Percentiles rank a stretch among this genome's conserved stretches.
Conservation (phyloP, 2,113 vertebrate species). For the Perccottus glenii region DNA sequence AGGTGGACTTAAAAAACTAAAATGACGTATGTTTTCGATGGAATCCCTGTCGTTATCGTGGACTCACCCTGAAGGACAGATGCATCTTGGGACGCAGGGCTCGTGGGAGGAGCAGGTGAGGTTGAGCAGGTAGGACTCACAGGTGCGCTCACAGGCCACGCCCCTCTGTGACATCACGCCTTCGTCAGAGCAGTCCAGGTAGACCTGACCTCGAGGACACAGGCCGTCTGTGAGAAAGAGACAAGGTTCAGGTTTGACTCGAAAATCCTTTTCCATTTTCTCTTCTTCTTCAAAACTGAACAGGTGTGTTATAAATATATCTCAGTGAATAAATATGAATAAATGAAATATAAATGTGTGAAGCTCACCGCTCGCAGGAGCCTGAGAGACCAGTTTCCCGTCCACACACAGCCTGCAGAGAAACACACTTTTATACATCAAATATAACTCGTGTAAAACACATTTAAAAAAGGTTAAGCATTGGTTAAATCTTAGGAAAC, state of each 20-base stretch:
- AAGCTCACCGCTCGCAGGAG: conserved; percentile 76
- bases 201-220: conserved; percentile 88
- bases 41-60: too few relatives aligned
- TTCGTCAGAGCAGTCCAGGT: conserved; percentile 86
- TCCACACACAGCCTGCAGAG: conserved; percentile 86
- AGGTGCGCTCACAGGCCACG: conserved; percentile 85
- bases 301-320: too few relatives aligned
- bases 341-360: background rate
- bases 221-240: conserved; percentile 62
- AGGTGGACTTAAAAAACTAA: background rate
- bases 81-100: conserved; percentile 90
- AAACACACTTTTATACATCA: background rate
- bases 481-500: too few relatives aligned
- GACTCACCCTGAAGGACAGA: conserved; percentile 89
- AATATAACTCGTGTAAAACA: too few relatives aligned
- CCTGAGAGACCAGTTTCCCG: conserved; percentile 87
- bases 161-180: conserved; percentile 66
- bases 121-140: conserved; percentile 92
- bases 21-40: background rate
- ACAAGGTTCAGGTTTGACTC: background rate
- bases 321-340: background rate
- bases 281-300: too few relatives aligned
- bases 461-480: too few relatives aligned
- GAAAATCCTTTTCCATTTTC: too few relatives aligned
- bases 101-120: conserved; percentile 84